Conservation (phyloP, 2,113 vertebrate species). For the Calidris pugnax region DNA sequence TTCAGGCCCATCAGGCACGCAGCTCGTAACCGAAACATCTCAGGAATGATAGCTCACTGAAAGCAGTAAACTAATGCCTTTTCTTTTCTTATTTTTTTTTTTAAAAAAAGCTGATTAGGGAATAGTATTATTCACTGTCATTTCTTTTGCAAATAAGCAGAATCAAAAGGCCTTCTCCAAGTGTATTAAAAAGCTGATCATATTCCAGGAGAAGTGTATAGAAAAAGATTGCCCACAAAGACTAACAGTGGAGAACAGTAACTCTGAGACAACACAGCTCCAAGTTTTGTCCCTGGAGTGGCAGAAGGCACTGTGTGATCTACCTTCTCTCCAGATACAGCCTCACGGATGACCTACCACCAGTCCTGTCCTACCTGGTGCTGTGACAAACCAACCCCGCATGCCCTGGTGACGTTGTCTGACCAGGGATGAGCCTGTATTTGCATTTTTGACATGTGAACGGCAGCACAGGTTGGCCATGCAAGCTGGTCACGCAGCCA, state of each 20-base stretch:
- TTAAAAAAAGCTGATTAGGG: not conserved
- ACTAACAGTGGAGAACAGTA: not conserved
- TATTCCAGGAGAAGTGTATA: not conserved
- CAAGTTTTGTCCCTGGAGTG: not conserved
- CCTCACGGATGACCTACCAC: fast-evolving
- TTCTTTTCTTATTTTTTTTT: fast-evolving
- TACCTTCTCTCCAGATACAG: not conserved
- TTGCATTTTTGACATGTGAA: not conserved
- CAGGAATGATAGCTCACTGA: not conserved
- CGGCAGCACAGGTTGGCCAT: not conserved
- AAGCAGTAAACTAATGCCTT: not conserved
- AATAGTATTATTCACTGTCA: not conserved
- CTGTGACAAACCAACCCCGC: not conserved
- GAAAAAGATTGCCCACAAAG: not conserved
- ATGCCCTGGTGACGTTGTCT: fast-evolving
- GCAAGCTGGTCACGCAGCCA: not conserved
- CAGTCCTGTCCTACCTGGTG: not conserved
- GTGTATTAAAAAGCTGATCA: not conserved
- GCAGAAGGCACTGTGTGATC: not conserved
- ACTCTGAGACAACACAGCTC: not conserved
- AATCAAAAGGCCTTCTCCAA: not conserved
- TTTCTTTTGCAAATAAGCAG: not conserved
- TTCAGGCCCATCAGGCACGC: not conserved
- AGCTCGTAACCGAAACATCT: not conserved
- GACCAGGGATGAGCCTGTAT: not conserved